A percentile compares a stretch with the other conserved stretches of the same genome.
phyloP scores from a whole-genome alignment of 2,888 invertebrate species.

The Drosophila seclusa region DNA sequence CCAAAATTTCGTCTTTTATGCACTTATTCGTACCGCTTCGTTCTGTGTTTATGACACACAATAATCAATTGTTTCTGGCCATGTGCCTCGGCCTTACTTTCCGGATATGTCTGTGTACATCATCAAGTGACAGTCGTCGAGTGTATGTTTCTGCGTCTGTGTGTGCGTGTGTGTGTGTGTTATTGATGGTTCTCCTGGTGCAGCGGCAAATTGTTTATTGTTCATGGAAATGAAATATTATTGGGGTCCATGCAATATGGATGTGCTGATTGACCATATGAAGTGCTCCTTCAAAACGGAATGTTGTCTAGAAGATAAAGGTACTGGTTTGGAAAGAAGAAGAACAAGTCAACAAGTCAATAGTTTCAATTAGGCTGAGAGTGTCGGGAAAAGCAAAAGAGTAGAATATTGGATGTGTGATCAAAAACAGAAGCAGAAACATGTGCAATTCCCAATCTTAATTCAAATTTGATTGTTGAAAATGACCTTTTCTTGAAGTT shows the following conservation, averaged over 20 bases:
- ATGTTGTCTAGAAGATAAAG: not conserved
- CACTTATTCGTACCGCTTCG: constrained; percentile 24
- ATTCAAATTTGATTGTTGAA: not conserved
- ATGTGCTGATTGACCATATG: constrained; percentile 67
- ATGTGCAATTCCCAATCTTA: not conserved
- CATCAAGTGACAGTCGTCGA: constrained; percentile 37
- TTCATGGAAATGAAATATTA: constrained; percentile 69
- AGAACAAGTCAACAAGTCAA: not conserved
- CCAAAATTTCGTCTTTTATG: constrained; percentile 51
- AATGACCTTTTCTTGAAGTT: not conserved
- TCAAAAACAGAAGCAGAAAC: not conserved
- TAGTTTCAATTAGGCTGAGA: not conserved
- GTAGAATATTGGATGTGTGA: not conserved
- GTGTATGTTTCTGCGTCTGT: constrained; percentile 3
- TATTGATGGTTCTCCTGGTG: constrained; percentile 63
- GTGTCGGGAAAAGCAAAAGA: not conserved
- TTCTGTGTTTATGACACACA: constrained; percentile 71
- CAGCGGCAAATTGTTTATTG: constrained; percentile 75
- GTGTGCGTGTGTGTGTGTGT: constrained; percentile 26
- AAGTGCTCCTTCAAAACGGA: constrained; percentile 39
- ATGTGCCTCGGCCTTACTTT: constrained; percentile 42
- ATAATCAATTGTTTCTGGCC: constrained; percentile 79
- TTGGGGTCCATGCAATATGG: constrained; percentile 61
- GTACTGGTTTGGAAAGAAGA: not conserved
- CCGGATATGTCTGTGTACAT: not conserved